Evolutionary conservation across 2,888 invertebrate species (phyloP).

Genomic region (Pollenia angustigena): DNA sequence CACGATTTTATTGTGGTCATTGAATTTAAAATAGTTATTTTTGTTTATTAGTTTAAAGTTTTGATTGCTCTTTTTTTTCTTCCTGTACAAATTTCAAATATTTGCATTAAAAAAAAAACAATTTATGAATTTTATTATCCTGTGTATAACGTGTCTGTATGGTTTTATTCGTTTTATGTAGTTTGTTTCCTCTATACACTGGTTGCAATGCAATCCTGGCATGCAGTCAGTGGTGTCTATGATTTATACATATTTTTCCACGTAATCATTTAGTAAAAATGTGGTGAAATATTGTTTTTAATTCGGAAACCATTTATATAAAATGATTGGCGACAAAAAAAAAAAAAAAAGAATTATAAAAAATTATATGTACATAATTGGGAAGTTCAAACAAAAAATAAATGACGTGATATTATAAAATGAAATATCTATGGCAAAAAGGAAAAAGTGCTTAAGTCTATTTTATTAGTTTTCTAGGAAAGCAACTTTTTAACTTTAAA

Average conservation of each 20-base stretch:
- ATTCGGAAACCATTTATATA: constrained; percentile 69
- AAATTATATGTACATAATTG: background rate
- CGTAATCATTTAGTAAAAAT: constrained; percentile 66
- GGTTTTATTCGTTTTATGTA: constrained; percentile 20
- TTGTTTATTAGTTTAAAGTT: constrained; percentile 61
- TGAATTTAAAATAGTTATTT: constrained; percentile 45
- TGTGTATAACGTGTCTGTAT: constrained; percentile 17
- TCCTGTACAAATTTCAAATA: constrained; percentile 42
- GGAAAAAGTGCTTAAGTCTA: too few species aligned
- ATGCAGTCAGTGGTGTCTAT: constrained; percentile 23
- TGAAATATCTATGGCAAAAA: too few species aligned
- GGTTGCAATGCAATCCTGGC: background rate
- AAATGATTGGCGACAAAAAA: constrained; percentile 66
- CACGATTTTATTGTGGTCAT: constrained; percentile 41
- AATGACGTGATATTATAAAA: too few species aligned
- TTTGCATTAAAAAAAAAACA: constrained; percentile 9
- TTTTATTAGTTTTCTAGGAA: too few species aligned
- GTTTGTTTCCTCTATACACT: constrained; percentile 9
- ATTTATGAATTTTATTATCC: constrained; percentile 65
- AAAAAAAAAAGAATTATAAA: constrained; percentile 10
- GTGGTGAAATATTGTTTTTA: constrained; percentile 69
- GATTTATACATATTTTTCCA: constrained; percentile 62
- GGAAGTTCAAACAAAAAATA: background rate
- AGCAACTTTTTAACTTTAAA: too few species aligned
- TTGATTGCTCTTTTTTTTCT: constrained; percentile 42